Conservation (phyloP, 2,888 invertebrate genomes). For the Yponomeuta plumbellus region DNA sequence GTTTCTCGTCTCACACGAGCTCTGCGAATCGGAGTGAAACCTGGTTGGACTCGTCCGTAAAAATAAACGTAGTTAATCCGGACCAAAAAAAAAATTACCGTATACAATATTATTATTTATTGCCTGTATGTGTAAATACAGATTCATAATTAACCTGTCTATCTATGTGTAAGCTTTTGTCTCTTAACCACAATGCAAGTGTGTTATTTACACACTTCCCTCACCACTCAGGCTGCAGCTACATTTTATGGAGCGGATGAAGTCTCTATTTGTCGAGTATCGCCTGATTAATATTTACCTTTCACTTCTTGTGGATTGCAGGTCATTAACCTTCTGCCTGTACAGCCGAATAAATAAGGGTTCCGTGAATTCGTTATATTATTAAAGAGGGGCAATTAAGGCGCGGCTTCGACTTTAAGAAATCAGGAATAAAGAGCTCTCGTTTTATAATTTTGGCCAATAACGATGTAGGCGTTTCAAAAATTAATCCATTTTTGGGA, state of each 20-base stretch:
- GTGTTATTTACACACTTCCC: neutral
- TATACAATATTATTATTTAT: too few relatives aligned
- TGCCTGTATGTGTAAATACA: too few relatives aligned
- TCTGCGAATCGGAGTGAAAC: too few relatives aligned
- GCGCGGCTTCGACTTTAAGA: neutral
- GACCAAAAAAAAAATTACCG: too few relatives aligned
- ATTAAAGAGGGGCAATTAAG: constrained; percentile 6
- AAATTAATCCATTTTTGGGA: too few relatives aligned
- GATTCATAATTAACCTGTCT: too few relatives aligned
- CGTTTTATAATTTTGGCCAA: neutral
- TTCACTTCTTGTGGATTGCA: constrained; percentile 57
- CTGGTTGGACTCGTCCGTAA: too few relatives aligned
- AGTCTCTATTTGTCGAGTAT: constrained; percentile 49
- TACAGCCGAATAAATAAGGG: constrained; percentile 5
- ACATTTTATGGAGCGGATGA: constrained; percentile 27
- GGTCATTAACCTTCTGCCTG: constrained; percentile 52
- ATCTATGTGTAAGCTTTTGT: too few relatives aligned
- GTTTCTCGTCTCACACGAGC: too few relatives aligned
- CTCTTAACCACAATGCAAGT: neutral
- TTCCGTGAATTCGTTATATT: constrained; percentile 7
- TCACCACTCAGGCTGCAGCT: constrained; percentile 27
- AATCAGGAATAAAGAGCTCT: constrained; percentile 1
- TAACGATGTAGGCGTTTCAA: too few relatives aligned
- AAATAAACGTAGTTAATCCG: too few relatives aligned
- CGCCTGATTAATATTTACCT: constrained; percentile 71